These are phyloP conservation scores for Gisinianus flammeolus DNA, from an alignment of 2,888 invertebrate genomes.

Conservation along the genomic window DNA sequence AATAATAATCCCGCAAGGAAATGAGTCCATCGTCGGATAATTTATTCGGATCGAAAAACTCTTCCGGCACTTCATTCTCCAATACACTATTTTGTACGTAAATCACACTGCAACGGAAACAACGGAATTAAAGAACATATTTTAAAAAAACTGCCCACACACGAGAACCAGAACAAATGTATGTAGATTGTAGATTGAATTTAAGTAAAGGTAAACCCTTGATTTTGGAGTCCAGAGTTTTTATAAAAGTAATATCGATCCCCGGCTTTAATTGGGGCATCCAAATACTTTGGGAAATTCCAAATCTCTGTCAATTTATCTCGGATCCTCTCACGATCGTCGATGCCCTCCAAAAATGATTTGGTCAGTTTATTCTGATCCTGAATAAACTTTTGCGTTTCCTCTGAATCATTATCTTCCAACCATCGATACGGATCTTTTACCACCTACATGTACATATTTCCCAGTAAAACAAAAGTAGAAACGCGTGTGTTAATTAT, in stretches of 20 bases:
- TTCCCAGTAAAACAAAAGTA: too few relatives aligned
- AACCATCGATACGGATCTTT: slow-evolving; percentile 69
- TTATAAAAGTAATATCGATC: slow-evolving; percentile 13
- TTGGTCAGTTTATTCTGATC: slow-evolving; percentile 78
- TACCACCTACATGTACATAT: slow-evolving; percentile 8
- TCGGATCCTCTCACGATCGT: slow-evolving; percentile 23
- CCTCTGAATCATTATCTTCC: slow-evolving; percentile 90
- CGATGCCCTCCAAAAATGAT: slow-evolving; percentile 7
- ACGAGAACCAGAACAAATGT: too few relatives aligned
- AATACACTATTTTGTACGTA: neutral
- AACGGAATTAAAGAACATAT: neutral
- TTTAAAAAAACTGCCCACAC: neutral
- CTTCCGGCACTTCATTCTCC: slow-evolving; percentile 1
- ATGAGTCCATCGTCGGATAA: neutral
- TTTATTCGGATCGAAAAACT: slow-evolving; percentile 32
- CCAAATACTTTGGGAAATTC: slow-evolving; percentile 23
- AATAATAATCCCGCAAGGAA: slow-evolving; percentile 15
- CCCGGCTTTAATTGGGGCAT: slow-evolving; percentile 18
- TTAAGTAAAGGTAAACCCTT: slow-evolving; percentile 16
- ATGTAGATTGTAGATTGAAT: too few relatives aligned
- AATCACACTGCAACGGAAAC: slow-evolving; percentile 17
- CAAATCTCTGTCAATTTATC: slow-evolving; percentile 24
- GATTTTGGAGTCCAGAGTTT: slow-evolving; percentile 23
- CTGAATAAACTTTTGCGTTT: slow-evolving; percentile 88
- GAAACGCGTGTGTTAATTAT: too few relatives aligned